Conservation (phyloP, 1,140 invertebrate genomes). For the Saxidomus purpurata region DNA sequence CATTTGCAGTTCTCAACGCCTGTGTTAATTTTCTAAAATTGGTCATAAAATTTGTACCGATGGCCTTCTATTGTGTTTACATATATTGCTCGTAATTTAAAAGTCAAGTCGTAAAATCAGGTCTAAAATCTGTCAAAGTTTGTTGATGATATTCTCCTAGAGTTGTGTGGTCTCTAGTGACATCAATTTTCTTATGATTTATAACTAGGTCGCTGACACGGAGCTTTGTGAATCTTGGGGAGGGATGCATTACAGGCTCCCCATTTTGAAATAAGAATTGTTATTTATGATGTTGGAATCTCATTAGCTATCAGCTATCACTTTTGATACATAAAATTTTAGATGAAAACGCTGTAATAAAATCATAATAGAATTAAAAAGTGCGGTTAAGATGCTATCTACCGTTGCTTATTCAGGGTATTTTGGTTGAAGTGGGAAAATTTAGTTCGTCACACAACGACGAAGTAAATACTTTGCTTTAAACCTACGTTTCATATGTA, state of each 20-base stretch:
- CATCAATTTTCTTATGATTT: constrained; percentile 45
- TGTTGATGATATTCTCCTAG: neutral
- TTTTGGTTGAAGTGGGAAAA: neutral
- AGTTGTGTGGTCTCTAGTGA: constrained; percentile 27
- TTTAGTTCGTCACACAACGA: neutral
- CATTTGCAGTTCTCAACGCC: constrained; percentile 14
- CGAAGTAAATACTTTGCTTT: neutral
- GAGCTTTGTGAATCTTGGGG: neutral
- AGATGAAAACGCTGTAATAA: constrained; percentile 53
- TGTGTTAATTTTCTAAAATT: constrained; percentile 40
- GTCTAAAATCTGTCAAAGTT: constrained; percentile 49
- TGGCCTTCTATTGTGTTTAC: constrained; percentile 23
- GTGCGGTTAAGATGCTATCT: constrained; percentile 49
- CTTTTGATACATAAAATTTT: constrained; percentile 28
- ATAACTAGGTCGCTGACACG: neutral
- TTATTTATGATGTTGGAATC: constrained; percentile 48
- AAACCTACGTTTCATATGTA: too few species aligned
- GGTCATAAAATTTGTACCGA: constrained; percentile 44
- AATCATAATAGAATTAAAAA: constrained; percentile 65
- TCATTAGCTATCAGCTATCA: constrained; percentile 17
- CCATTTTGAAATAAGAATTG: constrained; percentile 17
- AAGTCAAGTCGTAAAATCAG: constrained; percentile 38
- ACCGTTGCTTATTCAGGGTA: constrained; percentile 10
- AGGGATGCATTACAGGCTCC: neutral
- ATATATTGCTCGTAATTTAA: constrained; percentile 50